Evolutionary conservation across 2,797 vertebrate species (phyloP).

Genomic region (Myotis pilosus): DNA sequence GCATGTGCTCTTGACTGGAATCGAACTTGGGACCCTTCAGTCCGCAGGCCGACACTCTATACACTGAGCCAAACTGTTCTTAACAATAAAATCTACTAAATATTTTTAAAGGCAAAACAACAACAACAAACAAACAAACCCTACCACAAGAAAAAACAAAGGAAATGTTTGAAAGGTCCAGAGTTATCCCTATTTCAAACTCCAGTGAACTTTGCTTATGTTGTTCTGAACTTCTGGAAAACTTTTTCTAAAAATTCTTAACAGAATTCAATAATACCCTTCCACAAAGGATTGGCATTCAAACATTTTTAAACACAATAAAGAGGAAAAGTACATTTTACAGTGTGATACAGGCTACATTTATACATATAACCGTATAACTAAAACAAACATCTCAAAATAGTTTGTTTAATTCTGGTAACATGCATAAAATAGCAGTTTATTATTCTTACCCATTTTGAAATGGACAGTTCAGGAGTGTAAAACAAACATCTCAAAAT

Average conservation of each 20-base stretch:
- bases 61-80: not conserved
- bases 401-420: constrained; percentile 9
- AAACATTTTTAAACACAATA: not conserved
- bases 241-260: not conserved
- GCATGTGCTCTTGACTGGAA: too few relatives aligned
- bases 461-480: not conserved
- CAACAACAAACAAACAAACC: not conserved
- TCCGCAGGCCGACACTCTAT: too few relatives aligned
- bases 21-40: too few relatives aligned
- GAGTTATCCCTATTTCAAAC: not conserved
- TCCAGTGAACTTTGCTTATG: not conserved
- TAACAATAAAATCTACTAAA: not conserved
- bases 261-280: not conserved
- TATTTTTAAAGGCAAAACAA: constrained; percentile 3
- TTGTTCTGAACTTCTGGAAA: not conserved
- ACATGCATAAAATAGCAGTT: not conserved
- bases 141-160: not conserved
- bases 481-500: too few relatives aligned
- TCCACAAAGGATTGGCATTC: not conserved
- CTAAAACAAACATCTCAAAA: not conserved
- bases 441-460: not conserved
- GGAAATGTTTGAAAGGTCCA: not conserved
- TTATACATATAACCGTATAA: not conserved
- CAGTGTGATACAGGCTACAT: not conserved
- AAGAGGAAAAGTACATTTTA: not conserved